Evolutionary conservation across 2,888 invertebrate species (phyloP).

Genomic region (Timema podura): DNA sequence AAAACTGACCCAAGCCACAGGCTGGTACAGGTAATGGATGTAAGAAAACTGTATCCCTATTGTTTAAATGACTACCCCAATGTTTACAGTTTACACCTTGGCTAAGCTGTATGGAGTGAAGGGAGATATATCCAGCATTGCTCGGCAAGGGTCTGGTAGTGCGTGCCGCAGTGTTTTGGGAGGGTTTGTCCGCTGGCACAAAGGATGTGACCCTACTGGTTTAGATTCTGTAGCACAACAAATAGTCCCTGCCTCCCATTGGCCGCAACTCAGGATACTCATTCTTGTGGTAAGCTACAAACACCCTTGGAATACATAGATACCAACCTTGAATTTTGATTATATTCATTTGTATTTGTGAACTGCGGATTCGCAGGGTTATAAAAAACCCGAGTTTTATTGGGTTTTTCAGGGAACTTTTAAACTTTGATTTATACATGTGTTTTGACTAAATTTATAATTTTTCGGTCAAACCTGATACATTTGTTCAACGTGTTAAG

Average conservation of each 20-base stretch:
- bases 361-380: no score
- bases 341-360: no score
- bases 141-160: slow-evolving; percentile 88
- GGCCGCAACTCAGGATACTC: slow-evolving; percentile 86
- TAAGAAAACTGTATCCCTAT: neutral
- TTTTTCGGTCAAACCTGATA: no score
- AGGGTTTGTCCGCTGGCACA: slow-evolving; percentile 93
- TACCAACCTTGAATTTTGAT: no score
- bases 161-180: slow-evolving; percentile 93
- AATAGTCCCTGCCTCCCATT: slow-evolving; percentile 69
- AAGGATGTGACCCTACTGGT: slow-evolving; percentile 62
- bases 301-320: neutral
- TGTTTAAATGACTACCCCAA: no score
- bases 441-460: no score
- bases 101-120: slow-evolving; percentile 70
- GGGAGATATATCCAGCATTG: slow-evolving; percentile 70
- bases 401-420: no score
- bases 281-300: slow-evolving; percentile 70
- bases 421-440: no score
- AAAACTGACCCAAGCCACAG: no score
- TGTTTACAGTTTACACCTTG: slow-evolving; percentile 67
- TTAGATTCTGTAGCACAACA: slow-evolving; percentile 72
- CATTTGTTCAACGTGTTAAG: no score
- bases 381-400: no score
- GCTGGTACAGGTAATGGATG: no score